Evolutionary conservation across 1,140 invertebrate genomes (phyloP).

Genomic region (Diorhabda elongata): DNA sequence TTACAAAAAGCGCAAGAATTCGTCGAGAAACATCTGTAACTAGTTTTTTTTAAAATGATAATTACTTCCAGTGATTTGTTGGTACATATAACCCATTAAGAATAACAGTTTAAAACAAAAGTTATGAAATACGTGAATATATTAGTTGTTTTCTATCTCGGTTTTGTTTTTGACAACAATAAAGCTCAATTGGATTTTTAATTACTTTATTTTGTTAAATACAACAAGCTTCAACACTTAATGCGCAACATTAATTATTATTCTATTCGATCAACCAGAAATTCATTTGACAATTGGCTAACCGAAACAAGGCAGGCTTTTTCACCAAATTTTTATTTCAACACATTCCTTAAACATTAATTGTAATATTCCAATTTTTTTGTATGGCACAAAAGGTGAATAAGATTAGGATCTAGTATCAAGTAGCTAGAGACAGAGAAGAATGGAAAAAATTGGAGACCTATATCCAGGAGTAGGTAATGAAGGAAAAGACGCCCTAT

Average conservation of each 20-base stretch:
- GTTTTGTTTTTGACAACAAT: too few species aligned
- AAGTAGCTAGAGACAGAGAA: neutral
- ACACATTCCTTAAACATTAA: neutral
- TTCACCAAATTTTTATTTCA: conserved; percentile 4
- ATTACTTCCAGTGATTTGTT: neutral
- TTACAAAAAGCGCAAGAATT: conserved; percentile 51
- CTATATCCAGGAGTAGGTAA: too few species aligned
- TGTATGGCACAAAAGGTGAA: neutral
- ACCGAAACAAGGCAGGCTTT: conserved; percentile 5
- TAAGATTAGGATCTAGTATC: neutral
- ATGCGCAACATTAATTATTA: conserved; percentile 22
- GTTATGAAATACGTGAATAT: too few species aligned
- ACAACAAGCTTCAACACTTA: conserved; percentile 34
- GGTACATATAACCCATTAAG: neutral
- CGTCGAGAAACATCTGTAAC: conserved; percentile 46
- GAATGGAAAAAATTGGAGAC: too few species aligned
- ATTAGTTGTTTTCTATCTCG: too few species aligned
- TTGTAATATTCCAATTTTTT: neutral
- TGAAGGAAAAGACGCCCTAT: too few species aligned
- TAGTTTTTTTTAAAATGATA: neutral
- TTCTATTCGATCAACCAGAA: conserved; percentile 6
- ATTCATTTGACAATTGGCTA: conserved; percentile 16
- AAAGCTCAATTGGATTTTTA: neutral
- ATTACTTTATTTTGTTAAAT: conserved; percentile 29
- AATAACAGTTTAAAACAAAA: too few species aligned